phyloP scores from a whole-genome alignment of 2,797 vertebrate species.

The Rhinophrynus dorsalis region DNA sequence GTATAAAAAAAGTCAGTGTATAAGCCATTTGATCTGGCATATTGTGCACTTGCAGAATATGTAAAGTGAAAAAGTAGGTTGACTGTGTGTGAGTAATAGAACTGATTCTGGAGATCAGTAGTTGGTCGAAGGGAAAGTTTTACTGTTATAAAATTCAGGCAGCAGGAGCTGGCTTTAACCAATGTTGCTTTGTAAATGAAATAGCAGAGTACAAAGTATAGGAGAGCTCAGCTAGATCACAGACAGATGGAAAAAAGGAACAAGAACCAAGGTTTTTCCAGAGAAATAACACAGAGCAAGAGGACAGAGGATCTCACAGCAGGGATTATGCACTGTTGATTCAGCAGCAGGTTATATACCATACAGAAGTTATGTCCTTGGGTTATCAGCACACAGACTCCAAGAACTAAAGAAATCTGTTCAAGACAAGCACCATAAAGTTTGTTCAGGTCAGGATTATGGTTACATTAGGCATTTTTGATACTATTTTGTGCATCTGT shows the following conservation, averaged over 20 bases:
- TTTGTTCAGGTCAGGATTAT: too few species aligned
- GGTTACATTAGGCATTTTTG: too few species aligned
- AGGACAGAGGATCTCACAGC: not conserved
- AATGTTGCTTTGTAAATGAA: constrained; percentile 8
- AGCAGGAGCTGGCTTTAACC: not conserved
- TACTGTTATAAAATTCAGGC: not conserved
- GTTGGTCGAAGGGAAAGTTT: too few species aligned
- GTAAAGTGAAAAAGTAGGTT: too few species aligned
- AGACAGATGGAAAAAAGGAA: not conserved
- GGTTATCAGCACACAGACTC: not conserved
- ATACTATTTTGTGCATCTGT: too few species aligned
- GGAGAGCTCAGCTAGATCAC: not conserved
- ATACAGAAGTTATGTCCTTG: not conserved
- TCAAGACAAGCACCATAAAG: not conserved
- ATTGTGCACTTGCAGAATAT: too few species aligned
- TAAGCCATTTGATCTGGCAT: too few species aligned
- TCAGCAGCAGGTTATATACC: not conserved
- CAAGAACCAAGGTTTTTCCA: not conserved
- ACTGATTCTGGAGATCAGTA: too few species aligned
- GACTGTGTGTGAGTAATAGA: too few species aligned
- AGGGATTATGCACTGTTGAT: not conserved
- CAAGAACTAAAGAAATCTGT: not conserved
- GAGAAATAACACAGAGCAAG: not conserved
- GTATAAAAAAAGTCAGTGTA: too few species aligned
- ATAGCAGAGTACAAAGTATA: not conserved